Base-by-base conservation (phyloP, 1,140 invertebrate species). In the Drosophila sp. region DNA sequence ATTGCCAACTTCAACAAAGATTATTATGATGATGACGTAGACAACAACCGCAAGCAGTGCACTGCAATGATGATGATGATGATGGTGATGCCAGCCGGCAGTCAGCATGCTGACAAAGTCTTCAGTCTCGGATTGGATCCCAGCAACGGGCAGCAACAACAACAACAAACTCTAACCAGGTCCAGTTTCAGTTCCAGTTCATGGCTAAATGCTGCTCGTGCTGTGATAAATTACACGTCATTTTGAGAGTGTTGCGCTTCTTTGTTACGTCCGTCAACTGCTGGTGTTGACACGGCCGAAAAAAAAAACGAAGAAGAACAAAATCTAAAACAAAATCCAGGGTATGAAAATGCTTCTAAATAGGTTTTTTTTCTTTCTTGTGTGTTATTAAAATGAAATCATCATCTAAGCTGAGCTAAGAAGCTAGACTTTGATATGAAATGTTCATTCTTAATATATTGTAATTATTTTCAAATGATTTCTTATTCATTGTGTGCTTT, bases 121-220 rank as follows among this genome's bases (percentile, higher is more conserved):
- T 11, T 17, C 17, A 38, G 8, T 38, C 25, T 50, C 44, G 8
- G n/a, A 47, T 25, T 6, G 7, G 44, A 47, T 23, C 23, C 23
- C 23, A 25, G 44, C 17, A 5, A 25, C 6, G 10, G 10, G 7
- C n/a, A 47, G 17, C n/a, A n/a, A 47, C 44, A 47, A 47, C 44
- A 17, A 50, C 44, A 27, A 50, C n/a, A 27, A 50, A 50, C 23
- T 23, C 38, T 27, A 63, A 44, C 30, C 35, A 41, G 25, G 60
- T 25, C 35, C 60, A 41, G 60, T 27, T 44, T 44, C 30, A 33
- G 56, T 35, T 58, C 44, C 29, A 63, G 60, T 63, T 50, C 60
- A 63, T 63, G 60, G 60, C 60, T 63, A 63, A 63, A 63, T 63
- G 60, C 60, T 63, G 60, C 40, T 63, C 60, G 60, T 63, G 60